Percentiles rank a stretch among this genome's conserved stretches.
Conservation (phyloP, 2,113 vertebrate species). For the Pterophyllum scalare region DNA sequence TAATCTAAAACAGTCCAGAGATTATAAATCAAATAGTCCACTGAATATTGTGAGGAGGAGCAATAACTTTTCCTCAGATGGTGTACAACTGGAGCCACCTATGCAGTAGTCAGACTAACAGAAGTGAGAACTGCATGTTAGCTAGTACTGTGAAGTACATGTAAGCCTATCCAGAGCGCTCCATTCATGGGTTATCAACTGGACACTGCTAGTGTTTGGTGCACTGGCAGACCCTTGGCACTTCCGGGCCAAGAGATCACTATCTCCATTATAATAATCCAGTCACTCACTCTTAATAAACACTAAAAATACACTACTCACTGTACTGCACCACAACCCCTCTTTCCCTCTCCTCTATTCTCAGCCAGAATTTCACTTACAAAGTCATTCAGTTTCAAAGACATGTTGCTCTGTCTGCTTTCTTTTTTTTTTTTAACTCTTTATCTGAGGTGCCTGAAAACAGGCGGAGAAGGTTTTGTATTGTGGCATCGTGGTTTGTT, state of each 20-base stretch:
- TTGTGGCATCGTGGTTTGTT: slow-evolving; percentile 56
- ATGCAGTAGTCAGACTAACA: slow-evolving; percentile 20
- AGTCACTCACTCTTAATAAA: slow-evolving; percentile 47
- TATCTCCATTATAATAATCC: slow-evolving; percentile 54
- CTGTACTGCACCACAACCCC: slow-evolving; percentile 1
- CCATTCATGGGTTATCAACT: slow-evolving; percentile 36
- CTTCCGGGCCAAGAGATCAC: slow-evolving; percentile 54
- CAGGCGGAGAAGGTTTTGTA: slow-evolving; percentile 26
- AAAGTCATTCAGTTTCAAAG: slow-evolving; percentile 37
- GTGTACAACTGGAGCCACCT: slow-evolving; percentile 18
- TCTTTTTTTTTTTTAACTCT: not conserved
- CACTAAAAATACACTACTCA: slow-evolving; percentile 27
- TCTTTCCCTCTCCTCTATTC: not conserved
- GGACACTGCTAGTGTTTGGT: slow-evolving; percentile 33
- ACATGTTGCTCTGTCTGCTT: slow-evolving; percentile 5
- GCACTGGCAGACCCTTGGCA: slow-evolving; percentile 45
- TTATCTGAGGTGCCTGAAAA: slow-evolving; percentile 48
- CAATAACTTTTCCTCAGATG: slow-evolving; percentile 28
- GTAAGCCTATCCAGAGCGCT: not conserved
- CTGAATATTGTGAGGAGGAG: slow-evolving; percentile 34
- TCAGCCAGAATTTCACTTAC: slow-evolving; percentile 27
- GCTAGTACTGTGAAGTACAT: slow-evolving; percentile 2
- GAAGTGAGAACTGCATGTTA: slow-evolving; percentile 20
- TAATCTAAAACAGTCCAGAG: slow-evolving; percentile 51
- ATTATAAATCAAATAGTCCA: slow-evolving; percentile 48